A percentile compares a stretch with the other conserved stretches of the same genome.
These are phyloP conservation scores for Lucinisca nassula DNA, from an alignment of 2,888 invertebrate genomes.

Conservation along the genomic window DNA sequence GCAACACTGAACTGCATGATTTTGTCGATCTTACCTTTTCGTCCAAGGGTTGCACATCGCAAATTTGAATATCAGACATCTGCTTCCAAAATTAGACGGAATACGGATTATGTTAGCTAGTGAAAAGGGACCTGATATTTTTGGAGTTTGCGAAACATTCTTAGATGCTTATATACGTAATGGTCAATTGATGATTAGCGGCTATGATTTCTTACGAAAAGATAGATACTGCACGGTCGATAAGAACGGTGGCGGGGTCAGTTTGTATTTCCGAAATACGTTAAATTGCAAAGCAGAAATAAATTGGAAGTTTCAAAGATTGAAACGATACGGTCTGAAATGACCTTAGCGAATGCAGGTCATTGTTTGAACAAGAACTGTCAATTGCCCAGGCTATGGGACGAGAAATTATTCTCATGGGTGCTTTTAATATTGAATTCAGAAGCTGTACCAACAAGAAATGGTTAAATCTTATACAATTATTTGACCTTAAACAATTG, in stretches of 20 bases:
- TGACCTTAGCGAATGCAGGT: not conserved
- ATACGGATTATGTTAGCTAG: not conserved
- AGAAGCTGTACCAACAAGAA: too few relatives aligned
- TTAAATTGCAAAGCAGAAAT: not conserved
- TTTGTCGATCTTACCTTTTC: too few relatives aligned
- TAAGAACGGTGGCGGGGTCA: not conserved
- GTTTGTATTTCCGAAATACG: not conserved
- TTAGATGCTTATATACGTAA: not conserved
- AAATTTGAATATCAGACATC: not conserved
- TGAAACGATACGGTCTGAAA: not conserved
- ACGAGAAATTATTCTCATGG: too few relatives aligned
- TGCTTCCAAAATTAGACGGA: not conserved
- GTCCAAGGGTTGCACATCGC: not conserved
- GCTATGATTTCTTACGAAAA: not conserved
- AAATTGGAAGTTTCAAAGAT: not conserved
- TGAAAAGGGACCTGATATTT: not conserved
- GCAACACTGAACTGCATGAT: too few relatives aligned
- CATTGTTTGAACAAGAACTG: too few relatives aligned
- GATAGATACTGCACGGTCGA: not conserved
- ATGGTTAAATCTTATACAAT: too few relatives aligned
- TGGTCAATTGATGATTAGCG: not conserved
- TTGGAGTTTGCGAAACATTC: not conserved
- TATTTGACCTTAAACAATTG: too few relatives aligned
- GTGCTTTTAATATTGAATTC: too few relatives aligned
- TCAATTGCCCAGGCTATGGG: too few relatives aligned